phyloP scores from a whole-genome alignment of 2,113 vertebrate genomes.

The Neodontobutis hainanensis region DNA sequence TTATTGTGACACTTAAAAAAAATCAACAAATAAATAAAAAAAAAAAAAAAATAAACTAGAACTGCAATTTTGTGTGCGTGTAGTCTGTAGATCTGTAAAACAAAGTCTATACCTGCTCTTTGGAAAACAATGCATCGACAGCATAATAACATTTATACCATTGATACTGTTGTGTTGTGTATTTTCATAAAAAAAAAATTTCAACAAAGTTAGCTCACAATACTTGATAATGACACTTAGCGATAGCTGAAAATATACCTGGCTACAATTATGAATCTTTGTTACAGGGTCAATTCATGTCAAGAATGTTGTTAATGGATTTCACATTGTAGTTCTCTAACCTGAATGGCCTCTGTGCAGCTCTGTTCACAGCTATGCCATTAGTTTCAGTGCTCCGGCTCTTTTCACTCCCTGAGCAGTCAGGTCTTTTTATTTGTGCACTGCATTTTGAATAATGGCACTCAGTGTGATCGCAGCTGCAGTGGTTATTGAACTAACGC shows the following conservation, averaged over 20 bases:
- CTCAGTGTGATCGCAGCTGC: slow-evolving; percentile 19
- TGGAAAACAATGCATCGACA: too few relatives aligned
- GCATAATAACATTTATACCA: too few relatives aligned
- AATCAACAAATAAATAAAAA: too few relatives aligned
- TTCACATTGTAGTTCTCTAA: slow-evolving; percentile 34
- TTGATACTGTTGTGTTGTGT: too few relatives aligned
- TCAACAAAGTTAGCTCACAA: not conserved
- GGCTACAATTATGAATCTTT: slow-evolving; percentile 2
- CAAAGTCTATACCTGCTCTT: too few relatives aligned
- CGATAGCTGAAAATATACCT: not conserved
- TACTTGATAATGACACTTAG: not conserved
- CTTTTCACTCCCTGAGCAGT: slow-evolving; percentile 30
- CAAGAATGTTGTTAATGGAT: slow-evolving; percentile 31
- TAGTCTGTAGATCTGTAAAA: too few relatives aligned
- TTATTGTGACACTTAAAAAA: too few relatives aligned
- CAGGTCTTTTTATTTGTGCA: slow-evolving; percentile 32
- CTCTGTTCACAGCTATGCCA: slow-evolving; percentile 23
- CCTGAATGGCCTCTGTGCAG: slow-evolving; percentile 25
- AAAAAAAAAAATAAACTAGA: too few relatives aligned
- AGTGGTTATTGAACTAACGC: slow-evolving; percentile 33
- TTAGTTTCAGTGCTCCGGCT: slow-evolving; percentile 38
- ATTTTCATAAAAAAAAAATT: too few relatives aligned
- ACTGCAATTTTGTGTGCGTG: too few relatives aligned
- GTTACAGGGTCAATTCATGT: slow-evolving; percentile 22
- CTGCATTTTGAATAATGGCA: slow-evolving; percentile 33